phyloP scores from a whole-genome alignment of 2,888 invertebrate species.

The Cataglyphis rosenhaueri region DNA sequence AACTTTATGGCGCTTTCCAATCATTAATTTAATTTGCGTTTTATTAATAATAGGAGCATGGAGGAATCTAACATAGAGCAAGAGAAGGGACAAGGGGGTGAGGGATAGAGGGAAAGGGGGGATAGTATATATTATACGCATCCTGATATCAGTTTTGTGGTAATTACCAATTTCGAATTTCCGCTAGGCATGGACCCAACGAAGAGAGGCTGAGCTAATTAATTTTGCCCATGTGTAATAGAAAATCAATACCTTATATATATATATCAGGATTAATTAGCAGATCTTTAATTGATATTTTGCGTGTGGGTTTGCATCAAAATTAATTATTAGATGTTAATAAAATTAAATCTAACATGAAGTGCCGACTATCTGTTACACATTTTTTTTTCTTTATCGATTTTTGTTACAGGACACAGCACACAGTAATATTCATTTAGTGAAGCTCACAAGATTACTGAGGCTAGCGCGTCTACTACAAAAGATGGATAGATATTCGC shows the following conservation, averaged over 20 bases:
- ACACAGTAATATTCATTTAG: constrained; percentile 93
- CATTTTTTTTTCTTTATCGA: background rate
- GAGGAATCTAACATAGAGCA: background rate
- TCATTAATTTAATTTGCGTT: background rate
- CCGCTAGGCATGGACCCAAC: constrained; percentile 22
- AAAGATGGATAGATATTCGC: constrained; percentile 98
- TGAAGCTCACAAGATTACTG: constrained; percentile 96
- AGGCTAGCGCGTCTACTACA: constrained; percentile 95
- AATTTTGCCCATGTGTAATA: constrained; percentile 32
- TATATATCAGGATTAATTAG: constrained; percentile 5
- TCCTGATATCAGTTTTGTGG: constrained; percentile 37
- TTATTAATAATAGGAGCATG: background rate
- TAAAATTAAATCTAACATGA: background rate
- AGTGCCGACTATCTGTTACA: background rate
- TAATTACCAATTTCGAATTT: constrained; percentile 50
- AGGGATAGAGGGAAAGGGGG: too few relatives aligned
- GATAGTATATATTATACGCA: background rate
- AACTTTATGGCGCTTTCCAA: background rate
- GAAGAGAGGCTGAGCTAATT: constrained; percentile 18
- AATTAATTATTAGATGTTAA: background rate
- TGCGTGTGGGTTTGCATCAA: background rate
- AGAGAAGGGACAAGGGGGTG: too few relatives aligned
- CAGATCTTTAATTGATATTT: background rate
- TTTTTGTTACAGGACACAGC: constrained; percentile 88
- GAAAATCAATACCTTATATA: constrained; percentile 32